Evolutionary conservation across 2,797 vertebrate genomes (phyloP).

Genomic region (Nothura maculosa): DNA sequence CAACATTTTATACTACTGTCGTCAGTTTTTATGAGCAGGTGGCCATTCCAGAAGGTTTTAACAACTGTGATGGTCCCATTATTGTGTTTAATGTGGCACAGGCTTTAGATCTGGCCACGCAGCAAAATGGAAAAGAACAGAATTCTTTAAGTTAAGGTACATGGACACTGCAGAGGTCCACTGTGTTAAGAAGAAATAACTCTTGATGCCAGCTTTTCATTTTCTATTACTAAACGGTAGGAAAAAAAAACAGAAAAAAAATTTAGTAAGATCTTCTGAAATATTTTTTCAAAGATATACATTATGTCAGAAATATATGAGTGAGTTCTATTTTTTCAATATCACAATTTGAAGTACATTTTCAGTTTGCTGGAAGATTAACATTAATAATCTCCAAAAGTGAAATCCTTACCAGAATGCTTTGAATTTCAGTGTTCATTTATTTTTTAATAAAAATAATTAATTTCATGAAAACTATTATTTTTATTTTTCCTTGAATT

Average conservation of each 20-base stretch:
- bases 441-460: not conserved
- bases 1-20: not conserved
- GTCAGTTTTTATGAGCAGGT: not conserved
- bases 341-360: not conserved
- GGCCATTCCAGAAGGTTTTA: not conserved
- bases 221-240: not conserved
- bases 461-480: not conserved
- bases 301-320: not conserved
- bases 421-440: not conserved
- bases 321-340: not conserved
- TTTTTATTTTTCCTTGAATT: not conserved
- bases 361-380: not conserved
- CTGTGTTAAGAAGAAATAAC: not conserved
- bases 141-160: not conserved
- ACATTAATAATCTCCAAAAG: not conserved
- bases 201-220: not conserved
- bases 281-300: not conserved
- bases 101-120: not conserved
- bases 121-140: not conserved
- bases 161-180: not conserved
- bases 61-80: not conserved
- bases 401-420: not conserved
- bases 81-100: not conserved
- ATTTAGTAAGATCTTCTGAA: not conserved
- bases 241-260: not conserved